Base-by-base conservation (phyloP, 1,140 invertebrate genomes). In the Bombus sylvicola region DNA sequence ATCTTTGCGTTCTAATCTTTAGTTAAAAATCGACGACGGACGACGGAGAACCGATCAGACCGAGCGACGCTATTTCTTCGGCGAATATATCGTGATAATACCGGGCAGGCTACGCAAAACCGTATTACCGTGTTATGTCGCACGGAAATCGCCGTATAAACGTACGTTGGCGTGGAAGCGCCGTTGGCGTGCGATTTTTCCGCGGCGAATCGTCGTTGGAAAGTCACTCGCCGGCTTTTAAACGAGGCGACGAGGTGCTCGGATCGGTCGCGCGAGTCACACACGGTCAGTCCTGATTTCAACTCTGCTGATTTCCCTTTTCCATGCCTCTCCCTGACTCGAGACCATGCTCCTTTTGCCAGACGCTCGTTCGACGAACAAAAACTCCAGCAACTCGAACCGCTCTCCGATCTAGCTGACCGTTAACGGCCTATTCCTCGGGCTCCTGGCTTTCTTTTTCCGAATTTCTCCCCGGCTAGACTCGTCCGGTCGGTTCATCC, bases 281-380 rank as follows among this genome's bases (percentile, higher is more conserved):
- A 31, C 53, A 39, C 31, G 31, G 34, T 25, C 81, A 66, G 59
- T 47, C 53, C 76, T 64, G 57, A 43, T 79, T 80, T 66, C 34
- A 75, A 43, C 43, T 71, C 59, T 2, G 37, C 64, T 80, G 83
- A 86, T 91, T 89, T 92, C 84, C 88, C 85, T 91, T 91, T 89
- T 84, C 57, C 77, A 53, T 57, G 47, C 62, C 85, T 85, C 82
- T 89, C 72, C 64, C 82, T 74, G 15, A 13, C 59, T 39, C 59
- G 37, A 41, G 37, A 53, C 34, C 37, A n/a, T 31, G 47, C 18
- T 78, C 59, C 57, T 87, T 83, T 86, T 86, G 59, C n/a, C 22
- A 43, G 57, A 31, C 74, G 47, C 25, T 43, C 37, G 72, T 18
- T 41, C 37, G 22, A 43, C 75, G 39, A 73, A 43, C 53, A 87